Evolutionary conservation across 2,888 invertebrate genomes (phyloP).

Genomic region (Agrochola lota): DNA sequence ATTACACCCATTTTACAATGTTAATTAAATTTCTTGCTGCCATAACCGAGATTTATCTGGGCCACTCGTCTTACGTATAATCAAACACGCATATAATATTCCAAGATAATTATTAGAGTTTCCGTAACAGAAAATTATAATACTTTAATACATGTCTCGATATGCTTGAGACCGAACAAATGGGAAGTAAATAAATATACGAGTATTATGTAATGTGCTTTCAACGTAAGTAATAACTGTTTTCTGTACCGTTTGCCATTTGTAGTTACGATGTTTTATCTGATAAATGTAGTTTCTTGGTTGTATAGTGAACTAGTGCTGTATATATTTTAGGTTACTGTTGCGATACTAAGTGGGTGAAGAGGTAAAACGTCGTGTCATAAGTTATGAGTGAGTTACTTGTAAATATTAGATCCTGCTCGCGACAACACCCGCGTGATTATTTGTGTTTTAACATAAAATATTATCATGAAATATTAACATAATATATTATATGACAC

Average conservation of each 20-base stretch:
- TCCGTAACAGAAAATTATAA: conserved; percentile 23
- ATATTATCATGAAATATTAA: too few species aligned
- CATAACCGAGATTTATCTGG: conserved; percentile 16
- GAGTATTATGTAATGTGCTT: conserved; percentile 27
- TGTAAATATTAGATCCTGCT: too few species aligned
- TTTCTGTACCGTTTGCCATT: conserved; percentile 13
- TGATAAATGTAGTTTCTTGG: too few species aligned
- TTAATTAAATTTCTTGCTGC: conserved; percentile 37
- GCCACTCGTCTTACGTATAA: conserved; percentile 1
- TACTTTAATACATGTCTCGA: conserved; percentile 1
- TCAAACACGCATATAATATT: neutral
- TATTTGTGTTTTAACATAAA: too few species aligned
- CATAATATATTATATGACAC: too few species aligned
- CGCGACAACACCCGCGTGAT: too few species aligned
- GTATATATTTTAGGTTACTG: too few species aligned
- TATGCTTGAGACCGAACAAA: conserved; percentile 14
- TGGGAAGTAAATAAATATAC: conserved; percentile 9
- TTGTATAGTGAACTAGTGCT: too few species aligned
- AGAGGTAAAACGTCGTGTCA: too few species aligned
- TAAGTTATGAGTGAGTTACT: too few species aligned
- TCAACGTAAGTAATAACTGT: neutral
- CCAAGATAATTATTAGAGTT: conserved; percentile 8
- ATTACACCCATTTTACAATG: neutral
- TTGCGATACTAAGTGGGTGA: too few species aligned
- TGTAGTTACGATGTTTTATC: conserved; percentile 2